Conservation (phyloP, 2,888 invertebrate species). For the Idaea straminata region DNA sequence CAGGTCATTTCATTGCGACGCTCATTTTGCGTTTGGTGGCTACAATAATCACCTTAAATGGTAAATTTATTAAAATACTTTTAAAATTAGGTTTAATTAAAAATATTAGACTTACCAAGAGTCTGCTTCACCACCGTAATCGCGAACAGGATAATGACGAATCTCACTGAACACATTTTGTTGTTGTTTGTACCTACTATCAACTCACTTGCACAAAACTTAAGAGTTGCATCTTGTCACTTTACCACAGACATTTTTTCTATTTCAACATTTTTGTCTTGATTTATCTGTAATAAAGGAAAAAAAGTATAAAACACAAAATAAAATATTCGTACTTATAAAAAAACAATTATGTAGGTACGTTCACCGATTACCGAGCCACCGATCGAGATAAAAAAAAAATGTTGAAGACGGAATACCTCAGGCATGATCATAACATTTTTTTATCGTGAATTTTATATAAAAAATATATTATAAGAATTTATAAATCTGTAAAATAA, state of each 20-base stretch:
- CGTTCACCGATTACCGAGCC: too few species aligned
- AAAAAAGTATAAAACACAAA: neutral
- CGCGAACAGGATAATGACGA: slow-evolving; percentile 28
- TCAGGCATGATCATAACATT: too few species aligned
- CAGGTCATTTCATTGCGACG: too few species aligned
- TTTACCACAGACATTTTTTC: slow-evolving; percentile 19
- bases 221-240: slow-evolving; percentile 28
- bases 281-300: slow-evolving; percentile 24
- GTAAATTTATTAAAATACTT: too few species aligned
- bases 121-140: slow-evolving; percentile 20
- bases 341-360: too few species aligned
- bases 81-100: neutral
- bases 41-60: too few species aligned
- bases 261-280: slow-evolving; percentile 18
- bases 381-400: too few species aligned
- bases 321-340: too few species aligned
- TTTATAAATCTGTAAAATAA: neutral
- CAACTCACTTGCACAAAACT: slow-evolving; percentile 27
- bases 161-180: slow-evolving; percentile 30
- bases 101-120: slow-evolving; percentile 25
- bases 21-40: too few species aligned
- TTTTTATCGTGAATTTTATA: too few species aligned
- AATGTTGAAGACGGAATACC: too few species aligned
- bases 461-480: neutral
- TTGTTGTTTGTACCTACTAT: slow-evolving; percentile 15